Evolutionary conservation across 2,888 invertebrate species (phyloP), one percentile per base, ranked within the genome.

Genomic region (Shargacucullia verbasci): DNA sequence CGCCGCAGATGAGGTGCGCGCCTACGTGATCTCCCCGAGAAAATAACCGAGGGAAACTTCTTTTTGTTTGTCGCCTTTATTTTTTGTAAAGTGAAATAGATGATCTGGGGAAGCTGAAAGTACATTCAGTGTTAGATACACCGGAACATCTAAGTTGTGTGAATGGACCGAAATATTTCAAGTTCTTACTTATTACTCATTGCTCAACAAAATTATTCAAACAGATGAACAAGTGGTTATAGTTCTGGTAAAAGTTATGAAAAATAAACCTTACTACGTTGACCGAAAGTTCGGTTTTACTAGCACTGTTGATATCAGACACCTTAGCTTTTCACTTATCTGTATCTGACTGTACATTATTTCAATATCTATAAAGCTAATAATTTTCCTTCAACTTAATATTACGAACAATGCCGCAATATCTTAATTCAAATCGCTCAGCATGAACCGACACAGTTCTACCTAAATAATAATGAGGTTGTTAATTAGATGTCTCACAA

Each of bases 1-100:
- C 79, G 66, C 85, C 84, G 82, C 85, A 92, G 92, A 92, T 92
- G 92, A 94, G 92, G 92, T 92, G 93, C 91, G 91, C 91, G 91
- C 90, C 92, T 91, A 89, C 90, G 92, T 89, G 91, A 86, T 88
- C 87, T 91, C 89, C 88, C 89, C 82, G 78, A 89, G 84, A 88
- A 91, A 89, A 92, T 91, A 90, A 90, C 88, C 78, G 77, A 83
- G 80, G 78, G 78, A 83, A 87, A 85, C 83, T 86, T 87, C 81
- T 86, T 89, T 90, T 88, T 90, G 86, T 91, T 87, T 88, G 83
- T 82, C 80, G 82, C 80, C 73, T 84, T 88, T 83, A 76, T 81
- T 86, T 85, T 84, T 83, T 79, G 65, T 76, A 80, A 82, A 82
- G 79, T 82, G 80, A 82, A 80, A 83, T 79, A 77, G 73, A 81